Percentiles rank a stretch among this genome's conserved stretches.
These are phyloP conservation scores for Muntiacus reevesi DNA, from an alignment of 2,113 vertebrate species.

Conservation along the genomic window DNA sequence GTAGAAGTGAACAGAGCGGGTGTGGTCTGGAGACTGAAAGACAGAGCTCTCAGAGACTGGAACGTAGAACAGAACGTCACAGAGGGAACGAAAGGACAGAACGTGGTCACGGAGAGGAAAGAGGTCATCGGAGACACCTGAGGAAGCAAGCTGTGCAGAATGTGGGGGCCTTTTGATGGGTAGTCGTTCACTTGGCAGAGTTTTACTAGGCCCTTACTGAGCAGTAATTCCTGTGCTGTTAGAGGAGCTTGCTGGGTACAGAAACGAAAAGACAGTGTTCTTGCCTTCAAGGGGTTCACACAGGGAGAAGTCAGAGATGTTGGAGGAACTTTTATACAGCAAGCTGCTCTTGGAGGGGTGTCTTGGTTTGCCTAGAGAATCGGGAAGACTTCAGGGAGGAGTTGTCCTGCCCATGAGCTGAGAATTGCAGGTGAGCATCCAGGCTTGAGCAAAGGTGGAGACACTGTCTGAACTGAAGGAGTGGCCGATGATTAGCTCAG, in stretches of 20 bases:
- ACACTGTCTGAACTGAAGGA: neutral
- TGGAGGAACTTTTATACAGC: neutral
- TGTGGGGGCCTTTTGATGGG: neutral
- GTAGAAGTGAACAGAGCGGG: rapidly evolving
- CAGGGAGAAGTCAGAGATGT: neutral
- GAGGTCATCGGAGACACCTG: neutral
- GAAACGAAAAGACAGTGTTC: neutral
- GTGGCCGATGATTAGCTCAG: too few relatives aligned
- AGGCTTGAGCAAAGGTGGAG: too few relatives aligned
- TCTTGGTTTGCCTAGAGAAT: neutral
- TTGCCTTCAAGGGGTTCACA: too few relatives aligned
- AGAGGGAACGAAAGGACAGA: neutral
- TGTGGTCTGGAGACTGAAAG: neutral
- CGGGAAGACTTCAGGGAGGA: neutral
- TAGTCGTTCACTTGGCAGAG: neutral
- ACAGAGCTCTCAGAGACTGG: neutral
- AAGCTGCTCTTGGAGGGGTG: neutral
- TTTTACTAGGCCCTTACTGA: neutral
- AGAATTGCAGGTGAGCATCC: neutral
- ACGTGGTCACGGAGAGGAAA: neutral
- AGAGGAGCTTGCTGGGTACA: neutral
- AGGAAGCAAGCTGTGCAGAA: neutral
- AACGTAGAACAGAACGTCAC: rapidly evolving
- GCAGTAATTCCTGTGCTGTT: too few relatives aligned
- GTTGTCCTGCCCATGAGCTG: neutral